These are phyloP conservation scores for silkworm (Bombyx mori) DNA, from an alignment of 1,140 invertebrate species.

Conservation along the genomic window ASM3026992v2 NC_085112.1:13581001-13581500, in stretches of 20 bases:
- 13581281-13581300: slow-evolving; percentile 70
- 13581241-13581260: slow-evolving; percentile 66
- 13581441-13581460: slow-evolving; percentile 62
- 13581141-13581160: slow-evolving; percentile 41
- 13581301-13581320: slow-evolving; percentile 65
- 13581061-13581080: slow-evolving; percentile 49
- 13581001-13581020: slow-evolving; percentile 30
- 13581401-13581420: slow-evolving; percentile 64
- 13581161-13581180: slow-evolving; percentile 62
- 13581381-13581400: slow-evolving; percentile 70
- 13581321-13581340: slow-evolving; percentile 53
- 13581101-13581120: slow-evolving; percentile 34
- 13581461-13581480: slow-evolving; percentile 64
- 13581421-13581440: slow-evolving; percentile 47
- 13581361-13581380: slow-evolving; percentile 65
- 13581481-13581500: slow-evolving; percentile 55
- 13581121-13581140: slow-evolving; percentile 10
- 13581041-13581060: slow-evolving; percentile 24
- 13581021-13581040: slow-evolving; percentile 25
- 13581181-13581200: slow-evolving; percentile 53
- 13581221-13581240: slow-evolving; percentile 40
- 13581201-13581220: slow-evolving; percentile 36
- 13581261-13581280: slow-evolving; percentile 70
- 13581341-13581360: slow-evolving; percentile 55
- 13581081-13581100: slow-evolving; percentile 50